Base-by-base conservation (phyloP, 2,888 invertebrate species). In the Drosophila histrio region DNA sequence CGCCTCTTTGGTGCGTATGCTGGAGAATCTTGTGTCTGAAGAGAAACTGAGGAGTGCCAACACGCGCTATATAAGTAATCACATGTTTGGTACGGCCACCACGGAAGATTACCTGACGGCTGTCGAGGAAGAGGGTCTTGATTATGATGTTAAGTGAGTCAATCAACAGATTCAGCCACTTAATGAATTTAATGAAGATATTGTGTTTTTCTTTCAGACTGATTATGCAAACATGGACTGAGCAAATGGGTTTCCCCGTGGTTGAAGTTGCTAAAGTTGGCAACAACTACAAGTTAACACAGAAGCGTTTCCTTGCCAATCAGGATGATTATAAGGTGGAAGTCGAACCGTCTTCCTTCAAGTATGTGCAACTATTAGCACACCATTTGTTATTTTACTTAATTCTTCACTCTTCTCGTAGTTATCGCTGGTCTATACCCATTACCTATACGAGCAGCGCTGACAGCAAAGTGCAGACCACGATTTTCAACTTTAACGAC, bases 221-320 rank as follows among this genome's bases (percentile, higher is more conserved):
- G 36, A 94, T 96, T 63, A 96, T 98, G 96, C 95, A 96, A 86
- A 97, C 97, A 0, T 98, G 97, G 96, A 97, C 97, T 0, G 93
- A 94, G 38, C 97, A 98, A 91, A 97, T 95, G 95, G 98, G 98
- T 0, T 96, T 95, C 83, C 98, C 98, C 0, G 93, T 97, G 0
- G 92, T 98, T 2, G 93, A 92, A 1, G 95, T 96, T 1, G 89
- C 88, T 0, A 92, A 91, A 47, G 91, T 90, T 9, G 92, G 90
- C 6, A 92, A 93, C 34, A 92, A 91, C 0, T 95, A 93, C 69
- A 92, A 92, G 3, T 91, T 97, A 3, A 95, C 93, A 0, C 98
- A 98, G 89, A 93, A 94, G 53, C 92, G 97, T 74, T 98, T 96
- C 91, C 92, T 97, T 9, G 92, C 94, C 2, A 95, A 97, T 91